Evolutionary conservation across 2,797 vertebrate species (phyloP), one percentile per base, ranked within the genome.

Genomic region (Pseudochaenichthys georgianus): DNA sequence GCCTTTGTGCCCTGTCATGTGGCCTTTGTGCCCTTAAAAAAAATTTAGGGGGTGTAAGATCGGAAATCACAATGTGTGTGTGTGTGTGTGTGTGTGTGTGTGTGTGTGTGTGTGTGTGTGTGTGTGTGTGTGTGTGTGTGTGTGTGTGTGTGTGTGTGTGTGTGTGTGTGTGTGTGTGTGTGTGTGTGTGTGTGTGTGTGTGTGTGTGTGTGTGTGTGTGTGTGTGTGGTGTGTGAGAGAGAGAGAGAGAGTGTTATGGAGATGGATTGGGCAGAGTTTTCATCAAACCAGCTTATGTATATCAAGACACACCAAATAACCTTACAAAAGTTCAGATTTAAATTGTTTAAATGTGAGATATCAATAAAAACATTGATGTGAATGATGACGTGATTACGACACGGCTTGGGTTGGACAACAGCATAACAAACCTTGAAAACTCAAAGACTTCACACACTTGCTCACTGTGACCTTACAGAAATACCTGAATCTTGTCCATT

Each of bases 391-490:
- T 58, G 45, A 75, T 82, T 71, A 69, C 48, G 13, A 71, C 75
- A 75, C 5, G 52, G 55, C 48, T 80, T 79, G 75, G 78, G 72
- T 52, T 0, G 63, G 72, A 53, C 59, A 48, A 16, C 69, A 17
- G 59, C 76, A 62, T 70, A 71, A 28, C 75, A 57, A 86, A 47
- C 74, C 74, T 70, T 11, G 80, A 78, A 68, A 73, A n/a, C 74
- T 47, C 42, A 53, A 74, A 64, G 76, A 55, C 54, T 66, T 61
- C 10, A 19, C 64, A 13, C 65, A 68, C 70, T 81, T 64, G 66
- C 66, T 78, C 74, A 19, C 28, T n/a, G 1, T 61, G 79, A 83
- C 82, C 75, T 52, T 0, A 71, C 62, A 52, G 17, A 62, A 63
- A 67, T 38, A 77, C 68, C 70, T 42, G 9, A 70, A 0, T 17